These are phyloP conservation scores for Cariama cristata DNA, from an alignment of 2,113 vertebrate species.

Conservation along the genomic window DNA sequence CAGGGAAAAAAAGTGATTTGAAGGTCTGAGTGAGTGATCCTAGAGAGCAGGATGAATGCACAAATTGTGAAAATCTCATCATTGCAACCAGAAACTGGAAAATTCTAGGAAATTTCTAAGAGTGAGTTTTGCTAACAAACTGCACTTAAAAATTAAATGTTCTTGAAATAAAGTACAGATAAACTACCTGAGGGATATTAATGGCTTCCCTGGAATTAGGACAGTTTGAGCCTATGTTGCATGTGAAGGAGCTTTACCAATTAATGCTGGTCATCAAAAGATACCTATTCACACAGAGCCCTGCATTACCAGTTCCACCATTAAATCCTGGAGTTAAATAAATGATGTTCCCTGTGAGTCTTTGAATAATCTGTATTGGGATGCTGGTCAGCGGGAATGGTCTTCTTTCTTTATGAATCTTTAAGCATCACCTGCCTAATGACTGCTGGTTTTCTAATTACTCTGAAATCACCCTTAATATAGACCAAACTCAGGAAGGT, in stretches of 20 bases:
- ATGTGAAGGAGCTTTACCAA: neutral
- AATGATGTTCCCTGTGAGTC: neutral
- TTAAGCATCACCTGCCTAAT: neutral
- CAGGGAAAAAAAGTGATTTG: neutral
- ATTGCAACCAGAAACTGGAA: neutral
- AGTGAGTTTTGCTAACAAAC: neutral
- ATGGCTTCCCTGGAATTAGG: neutral
- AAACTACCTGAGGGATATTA: neutral
- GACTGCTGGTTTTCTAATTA: neutral
- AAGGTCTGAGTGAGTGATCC: neutral
- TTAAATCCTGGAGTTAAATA: neutral
- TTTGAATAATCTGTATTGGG: neutral
- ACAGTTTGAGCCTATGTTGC: neutral
- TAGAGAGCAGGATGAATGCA: neutral
- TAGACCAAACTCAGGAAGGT: neutral
- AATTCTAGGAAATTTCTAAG: neutral
- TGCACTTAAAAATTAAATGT: neutral
- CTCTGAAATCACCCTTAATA: neutral
- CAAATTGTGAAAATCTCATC: neutral
- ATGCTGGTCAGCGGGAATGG: neutral
- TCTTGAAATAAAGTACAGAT: neutral
- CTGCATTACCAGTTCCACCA: neutral
- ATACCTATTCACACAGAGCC: neutral
- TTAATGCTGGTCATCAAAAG: neutral
- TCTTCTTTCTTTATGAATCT: neutral